phyloP scores from a whole-genome alignment of 2,888 invertebrate genomes.

The Plebejus anna region DNA sequence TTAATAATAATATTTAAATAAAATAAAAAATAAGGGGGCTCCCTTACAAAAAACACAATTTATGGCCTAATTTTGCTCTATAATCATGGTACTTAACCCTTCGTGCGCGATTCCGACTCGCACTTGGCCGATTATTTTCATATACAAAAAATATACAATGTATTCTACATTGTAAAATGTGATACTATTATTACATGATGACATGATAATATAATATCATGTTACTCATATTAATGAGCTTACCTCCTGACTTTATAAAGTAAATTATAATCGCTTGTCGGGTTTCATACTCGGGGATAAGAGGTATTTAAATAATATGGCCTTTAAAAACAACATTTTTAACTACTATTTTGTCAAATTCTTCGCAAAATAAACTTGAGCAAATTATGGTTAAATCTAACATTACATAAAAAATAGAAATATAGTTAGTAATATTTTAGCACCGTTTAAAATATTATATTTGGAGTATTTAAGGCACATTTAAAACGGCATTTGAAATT shows the following conservation, averaged over 20 bases:
- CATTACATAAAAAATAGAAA: no score
- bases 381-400: no score
- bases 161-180: background rate
- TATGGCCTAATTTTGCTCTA: no score
- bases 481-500: background rate
- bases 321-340: background rate
- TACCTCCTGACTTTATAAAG: constrained; percentile 5
- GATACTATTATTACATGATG: background rate
- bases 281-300: constrained; percentile 2
- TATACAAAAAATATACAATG: background rate
- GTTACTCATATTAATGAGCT: constrained; percentile 15
- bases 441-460: background rate
- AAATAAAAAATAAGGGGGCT: no score
- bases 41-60: no score
- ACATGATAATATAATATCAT: constrained; percentile 4
- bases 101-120: no score
- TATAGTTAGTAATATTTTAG: background rate
- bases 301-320: background rate
- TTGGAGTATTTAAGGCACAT: background rate
- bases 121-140: no score
- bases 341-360: background rate
- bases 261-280: constrained; percentile 6
- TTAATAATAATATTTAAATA: no score
- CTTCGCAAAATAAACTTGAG: no score
- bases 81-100: no score